Evolutionary conservation across 1,140 invertebrate species (phyloP).

Genomic region (Oryctes rhinoceros): DNA sequence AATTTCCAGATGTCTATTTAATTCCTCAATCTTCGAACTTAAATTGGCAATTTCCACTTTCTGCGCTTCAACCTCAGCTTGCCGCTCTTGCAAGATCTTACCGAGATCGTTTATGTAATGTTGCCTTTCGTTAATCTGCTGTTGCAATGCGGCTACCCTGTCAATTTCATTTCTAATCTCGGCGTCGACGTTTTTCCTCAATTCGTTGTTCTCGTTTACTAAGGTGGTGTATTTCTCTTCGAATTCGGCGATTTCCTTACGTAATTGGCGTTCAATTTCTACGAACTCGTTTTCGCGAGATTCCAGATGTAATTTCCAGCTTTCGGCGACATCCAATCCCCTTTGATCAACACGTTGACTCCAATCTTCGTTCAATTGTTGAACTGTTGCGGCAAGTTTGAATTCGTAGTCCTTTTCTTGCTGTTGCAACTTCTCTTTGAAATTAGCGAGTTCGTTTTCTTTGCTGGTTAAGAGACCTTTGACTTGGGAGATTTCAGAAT

Average conservation of each 20-base stretch:
- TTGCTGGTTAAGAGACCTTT: not conserved
- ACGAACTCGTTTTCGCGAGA: constrained; percentile 68
- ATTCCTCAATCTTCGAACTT: not conserved
- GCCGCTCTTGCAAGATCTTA: constrained; percentile 52
- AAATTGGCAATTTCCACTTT: constrained; percentile 40
- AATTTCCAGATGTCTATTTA: constrained; percentile 13
- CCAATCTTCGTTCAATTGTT: constrained; percentile 59
- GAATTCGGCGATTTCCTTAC: constrained; percentile 59
- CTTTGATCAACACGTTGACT: constrained; percentile 67
- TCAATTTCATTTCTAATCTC: constrained; percentile 59
- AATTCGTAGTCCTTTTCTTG: constrained; percentile 55
- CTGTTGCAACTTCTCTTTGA: constrained; percentile 48
- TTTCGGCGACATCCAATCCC: constrained; percentile 70
- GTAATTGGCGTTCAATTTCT: constrained; percentile 63
- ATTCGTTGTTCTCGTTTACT: constrained; percentile 60
- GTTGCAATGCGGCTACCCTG: constrained; percentile 57
- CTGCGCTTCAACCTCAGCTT: constrained; percentile 48
- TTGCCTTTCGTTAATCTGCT: constrained; percentile 59
- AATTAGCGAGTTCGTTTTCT: constrained; percentile 41
- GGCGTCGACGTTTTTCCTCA: constrained; percentile 58
- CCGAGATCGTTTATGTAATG: constrained; percentile 52
- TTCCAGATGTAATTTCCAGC: constrained; percentile 71
- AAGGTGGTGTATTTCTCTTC: constrained; percentile 65
- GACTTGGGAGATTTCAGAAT: not conserved
- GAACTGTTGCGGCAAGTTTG: constrained; percentile 58